phyloP scores from a whole-genome alignment of 1,140 invertebrate species.

The Hirudo medicinalis region DNA sequence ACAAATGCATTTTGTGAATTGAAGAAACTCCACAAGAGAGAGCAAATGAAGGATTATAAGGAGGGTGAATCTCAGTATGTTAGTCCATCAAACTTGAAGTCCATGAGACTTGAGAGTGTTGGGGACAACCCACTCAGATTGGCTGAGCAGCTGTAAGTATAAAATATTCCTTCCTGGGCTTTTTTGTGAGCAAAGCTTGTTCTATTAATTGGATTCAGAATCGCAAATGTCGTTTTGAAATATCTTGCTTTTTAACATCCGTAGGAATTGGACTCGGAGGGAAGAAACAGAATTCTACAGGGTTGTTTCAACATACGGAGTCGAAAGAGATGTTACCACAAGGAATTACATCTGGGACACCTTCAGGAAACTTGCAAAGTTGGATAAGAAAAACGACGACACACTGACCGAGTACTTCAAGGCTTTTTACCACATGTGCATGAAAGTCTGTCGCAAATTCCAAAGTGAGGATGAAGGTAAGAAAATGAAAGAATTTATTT shows the following conservation, averaged over 20 bases:
- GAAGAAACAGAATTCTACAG: constrained; percentile 93
- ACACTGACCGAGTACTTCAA: constrained; percentile 90
- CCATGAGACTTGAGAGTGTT: constrained; percentile 13
- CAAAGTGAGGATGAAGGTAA: constrained; percentile 26
- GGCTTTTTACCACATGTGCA: constrained; percentile 89
- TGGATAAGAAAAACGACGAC: constrained; percentile 86
- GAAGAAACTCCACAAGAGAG: constrained; percentile 13
- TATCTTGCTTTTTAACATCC: too few species aligned
- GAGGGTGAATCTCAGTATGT: constrained; percentile 12
- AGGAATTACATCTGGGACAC: constrained; percentile 77
- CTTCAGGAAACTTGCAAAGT: constrained; percentile 72
- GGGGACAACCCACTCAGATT: constrained; percentile 14
- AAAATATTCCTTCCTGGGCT: not conserved
- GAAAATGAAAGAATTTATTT: not conserved
- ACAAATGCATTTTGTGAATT: not conserved
- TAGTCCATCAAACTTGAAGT: constrained; percentile 7
- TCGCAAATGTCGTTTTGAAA: too few species aligned
- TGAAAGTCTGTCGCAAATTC: constrained; percentile 54
- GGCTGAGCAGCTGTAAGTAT: constrained; percentile 14
- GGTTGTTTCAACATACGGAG: constrained; percentile 85
- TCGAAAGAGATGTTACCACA: constrained; percentile 64
- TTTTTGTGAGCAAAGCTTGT: too few species aligned
- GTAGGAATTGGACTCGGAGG: constrained; percentile 62
- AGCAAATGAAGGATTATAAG: constrained; percentile 8
- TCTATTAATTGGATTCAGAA: too few species aligned